phyloP scores from a whole-genome alignment of 2,113 vertebrate species.

The Beaufortia kweichowensis region DNA sequence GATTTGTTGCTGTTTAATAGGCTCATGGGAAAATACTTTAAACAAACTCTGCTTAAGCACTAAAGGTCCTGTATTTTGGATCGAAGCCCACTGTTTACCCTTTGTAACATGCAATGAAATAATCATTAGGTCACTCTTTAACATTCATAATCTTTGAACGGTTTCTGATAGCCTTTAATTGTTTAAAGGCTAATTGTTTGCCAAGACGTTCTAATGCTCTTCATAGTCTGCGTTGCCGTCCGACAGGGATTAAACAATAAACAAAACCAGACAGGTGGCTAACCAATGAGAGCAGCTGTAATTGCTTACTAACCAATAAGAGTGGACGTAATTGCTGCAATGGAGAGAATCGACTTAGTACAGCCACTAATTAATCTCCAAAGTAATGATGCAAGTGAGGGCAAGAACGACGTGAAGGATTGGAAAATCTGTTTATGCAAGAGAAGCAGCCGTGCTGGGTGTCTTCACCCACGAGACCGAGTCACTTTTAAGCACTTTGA shows the following conservation, averaged over 20 bases:
- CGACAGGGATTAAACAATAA: slow-evolving; percentile 51
- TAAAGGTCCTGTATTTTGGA: slow-evolving; percentile 29
- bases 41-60: slow-evolving; percentile 29
- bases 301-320: slow-evolving; percentile 53
- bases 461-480: slow-evolving; percentile 39
- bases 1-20: slow-evolving; percentile 43
- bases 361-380: slow-evolving; percentile 75
- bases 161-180: slow-evolving; percentile 37
- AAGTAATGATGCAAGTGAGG: slow-evolving; percentile 78
- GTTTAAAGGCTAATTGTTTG: slow-evolving; percentile 54
- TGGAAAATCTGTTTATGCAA: slow-evolving; percentile 64
- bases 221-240: slow-evolving; percentile 32
- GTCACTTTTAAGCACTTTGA: slow-evolving; percentile 49
- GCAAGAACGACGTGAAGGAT: slow-evolving; percentile 71
- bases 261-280: slow-evolving; percentile 44
- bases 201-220: slow-evolving; percentile 24
- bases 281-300: slow-evolving; percentile 49
- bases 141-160: slow-evolving; percentile 42
- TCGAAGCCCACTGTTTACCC: slow-evolving; percentile 36
- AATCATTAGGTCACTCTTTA: slow-evolving; percentile 12
- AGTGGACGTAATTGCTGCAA: slow-evolving; percentile 52
- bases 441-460: slow-evolving; percentile 38
- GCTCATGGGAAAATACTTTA: slow-evolving; percentile 37
- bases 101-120: slow-evolving; percentile 31
- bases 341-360: slow-evolving; percentile 65